Evolutionary conservation across 2,113 vertebrate species (phyloP).

Genomic region (Pollachius pollachius): DNA sequence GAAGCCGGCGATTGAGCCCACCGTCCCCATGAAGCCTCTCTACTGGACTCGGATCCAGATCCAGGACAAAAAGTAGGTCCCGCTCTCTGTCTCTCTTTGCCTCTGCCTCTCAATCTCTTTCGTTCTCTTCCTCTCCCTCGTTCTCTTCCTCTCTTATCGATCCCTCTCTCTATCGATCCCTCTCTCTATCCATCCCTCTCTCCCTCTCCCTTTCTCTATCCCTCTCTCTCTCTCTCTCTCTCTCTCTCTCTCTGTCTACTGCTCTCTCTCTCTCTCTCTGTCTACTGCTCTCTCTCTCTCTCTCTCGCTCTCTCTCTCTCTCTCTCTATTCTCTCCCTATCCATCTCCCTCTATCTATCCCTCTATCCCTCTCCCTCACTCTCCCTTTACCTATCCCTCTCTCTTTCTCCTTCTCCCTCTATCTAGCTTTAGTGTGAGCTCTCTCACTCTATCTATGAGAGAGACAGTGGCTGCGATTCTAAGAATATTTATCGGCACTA

Average conservation of each 20-base stretch:
- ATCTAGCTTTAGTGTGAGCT: not conserved
- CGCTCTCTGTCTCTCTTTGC: too few species aligned
- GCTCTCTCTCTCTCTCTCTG: not conserved
- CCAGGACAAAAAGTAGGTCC: constrained; percentile 81
- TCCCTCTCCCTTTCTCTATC: too few species aligned
- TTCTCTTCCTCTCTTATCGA: too few species aligned
- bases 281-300: too few species aligned
- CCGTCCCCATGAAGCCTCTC: constrained; percentile 91
- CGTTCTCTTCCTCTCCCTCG: not conserved
- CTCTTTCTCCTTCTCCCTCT: not conserved
- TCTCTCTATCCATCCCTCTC: not conserved
- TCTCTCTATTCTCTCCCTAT: too few species aligned
- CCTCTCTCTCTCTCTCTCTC: too few species aligned
- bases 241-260: too few species aligned
- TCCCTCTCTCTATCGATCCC: not conserved
- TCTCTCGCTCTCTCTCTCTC: not conserved
- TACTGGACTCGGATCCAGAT: constrained; percentile 97
- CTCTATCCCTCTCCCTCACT: too few species aligned
- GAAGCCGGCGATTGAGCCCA: constrained; percentile 84
- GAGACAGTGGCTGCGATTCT: too few species aligned
- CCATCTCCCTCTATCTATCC: not conserved
- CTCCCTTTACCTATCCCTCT: too few species aligned
- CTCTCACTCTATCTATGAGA: too few species aligned
- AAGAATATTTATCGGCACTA: too few species aligned
- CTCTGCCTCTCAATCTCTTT: not conserved